A percentile compares a stretch with the other conserved stretches of the same genome.
phyloP scores from a whole-genome alignment of 1,140 invertebrate species.

The Pseudomyrmex cubaensis region DNA sequence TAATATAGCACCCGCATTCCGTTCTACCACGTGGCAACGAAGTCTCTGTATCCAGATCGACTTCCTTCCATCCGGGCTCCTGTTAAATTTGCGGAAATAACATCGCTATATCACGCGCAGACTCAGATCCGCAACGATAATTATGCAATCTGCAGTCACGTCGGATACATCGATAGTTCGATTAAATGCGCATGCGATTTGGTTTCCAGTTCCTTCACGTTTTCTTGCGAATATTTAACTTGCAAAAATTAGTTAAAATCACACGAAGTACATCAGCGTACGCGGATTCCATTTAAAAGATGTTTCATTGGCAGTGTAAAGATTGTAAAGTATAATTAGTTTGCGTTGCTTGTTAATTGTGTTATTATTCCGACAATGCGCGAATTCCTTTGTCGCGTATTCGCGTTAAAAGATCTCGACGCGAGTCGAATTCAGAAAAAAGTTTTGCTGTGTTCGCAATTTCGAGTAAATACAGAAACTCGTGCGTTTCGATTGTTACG shows the following conservation, averaged over 20 bases:
- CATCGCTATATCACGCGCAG: not conserved
- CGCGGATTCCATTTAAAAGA: not conserved
- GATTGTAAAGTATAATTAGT: conserved; percentile 9
- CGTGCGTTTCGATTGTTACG: not conserved
- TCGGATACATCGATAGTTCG: not conserved
- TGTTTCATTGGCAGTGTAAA: not conserved
- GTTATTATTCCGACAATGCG: not conserved
- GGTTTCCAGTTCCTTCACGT: not conserved
- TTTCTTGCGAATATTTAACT: not conserved
- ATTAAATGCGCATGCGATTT: not conserved
- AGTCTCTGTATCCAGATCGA: conserved; percentile 58
- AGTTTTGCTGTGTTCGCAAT: too few relatives aligned
- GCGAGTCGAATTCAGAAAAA: conserved; percentile 1
- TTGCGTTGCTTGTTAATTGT: not conserved
- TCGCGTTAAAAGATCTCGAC: not conserved
- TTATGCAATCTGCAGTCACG: not conserved
- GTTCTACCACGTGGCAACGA: conserved; percentile 53
- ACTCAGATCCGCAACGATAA: not conserved
- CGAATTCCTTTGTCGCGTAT: not conserved
- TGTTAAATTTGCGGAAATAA: conserved; percentile 46
- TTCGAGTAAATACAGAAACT: too few relatives aligned
- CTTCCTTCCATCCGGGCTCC: conserved; percentile 26
- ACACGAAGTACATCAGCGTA: not conserved
- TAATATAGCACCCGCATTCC: conserved; percentile 81
- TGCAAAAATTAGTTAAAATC: not conserved